Evolutionary conservation across 2,113 vertebrate genomes (phyloP), one percentile per base, ranked within the genome.

Genomic region (Ciconia boyciana): DNA sequence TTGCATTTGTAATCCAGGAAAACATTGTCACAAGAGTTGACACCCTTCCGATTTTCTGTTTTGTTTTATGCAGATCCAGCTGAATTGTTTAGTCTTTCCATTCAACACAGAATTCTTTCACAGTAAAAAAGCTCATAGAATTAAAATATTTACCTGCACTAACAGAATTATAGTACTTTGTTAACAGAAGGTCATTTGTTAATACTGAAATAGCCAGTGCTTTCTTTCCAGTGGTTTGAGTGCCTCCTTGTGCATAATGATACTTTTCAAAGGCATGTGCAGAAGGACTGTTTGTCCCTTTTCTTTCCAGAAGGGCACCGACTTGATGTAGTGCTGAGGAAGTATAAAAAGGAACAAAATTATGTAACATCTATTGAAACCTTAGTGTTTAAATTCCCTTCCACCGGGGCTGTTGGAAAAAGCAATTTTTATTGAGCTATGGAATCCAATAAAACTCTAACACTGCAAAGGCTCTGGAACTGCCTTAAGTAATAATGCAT

Each of bases 401-500:
- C 87, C 76, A 87, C 71, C 3, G 7, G 44, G 58, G 71, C 48
- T 96, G 87, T 87, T 32, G 6, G 75, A 95, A 89, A 91, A 94
- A 94, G 81, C 74, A 77, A 89, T 96, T 97, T 97, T 98, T 97
- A 95, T 95, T 97, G 97, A 97, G 96, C 95, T 96, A 83, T 78
- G 14, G 87, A 96, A 97, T 97, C 94, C 94, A 97, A 96, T 96
- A 97, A 97, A 97, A 96, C 69, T 93, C 70, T 48, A 94, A 95
- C 89, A 74, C 55, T 93, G 94, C 76, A 93, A 96, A 96, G 78
- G 49, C 91, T 96, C 87, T 82, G 95, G n/a, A 80, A 86, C 83
- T 93, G 96, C 91, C 95, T 85, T 60, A 77, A 95, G 89, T 93
- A 57, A 22, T 94, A 95, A 89, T 6, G 36, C n/a, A 94, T 80